These are phyloP conservation scores for Limulus polyphemus DNA, from an alignment of 2,888 invertebrate species.

Conservation along the genomic window DNA sequence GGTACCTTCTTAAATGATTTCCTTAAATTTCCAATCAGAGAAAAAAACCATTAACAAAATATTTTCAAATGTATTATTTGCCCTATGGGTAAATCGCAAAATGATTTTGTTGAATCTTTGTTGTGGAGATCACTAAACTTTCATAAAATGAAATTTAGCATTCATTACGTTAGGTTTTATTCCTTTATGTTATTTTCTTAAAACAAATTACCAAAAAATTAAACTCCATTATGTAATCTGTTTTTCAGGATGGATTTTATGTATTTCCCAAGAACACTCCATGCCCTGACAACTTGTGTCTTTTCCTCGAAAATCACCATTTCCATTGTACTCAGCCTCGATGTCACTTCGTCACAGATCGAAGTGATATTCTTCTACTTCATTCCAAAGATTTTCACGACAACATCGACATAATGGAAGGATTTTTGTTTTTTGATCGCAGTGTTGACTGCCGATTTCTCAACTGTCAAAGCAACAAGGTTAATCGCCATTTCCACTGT, in stretches of 20 bases:
- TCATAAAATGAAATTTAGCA: no score
- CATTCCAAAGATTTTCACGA: conserved; percentile 79
- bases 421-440: conserved; percentile 69
- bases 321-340: conserved; percentile 70
- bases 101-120: no score
- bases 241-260: conserved; percentile 35
- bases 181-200: no score
- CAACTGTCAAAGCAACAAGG: conserved; percentile 54
- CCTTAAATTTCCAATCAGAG: background rate
- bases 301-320: conserved; percentile 55
- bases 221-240: conserved; percentile 10
- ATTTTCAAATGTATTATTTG: background rate
- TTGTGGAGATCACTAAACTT: no score
- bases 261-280: conserved; percentile 35
- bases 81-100: background rate
- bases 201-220: background rate
- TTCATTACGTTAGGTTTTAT: no score
- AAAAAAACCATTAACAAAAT: background rate
- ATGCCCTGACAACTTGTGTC: conserved; percentile 65
- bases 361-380: conserved; percentile 59
- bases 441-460: conserved; percentile 55
- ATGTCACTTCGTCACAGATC: conserved; percentile 70
- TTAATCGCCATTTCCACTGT: conserved; percentile 65
- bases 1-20: background rate
- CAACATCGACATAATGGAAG: conserved; percentile 63